Conservation (phyloP, 2,888 invertebrate species). For the Diarsia rubi region DNA sequence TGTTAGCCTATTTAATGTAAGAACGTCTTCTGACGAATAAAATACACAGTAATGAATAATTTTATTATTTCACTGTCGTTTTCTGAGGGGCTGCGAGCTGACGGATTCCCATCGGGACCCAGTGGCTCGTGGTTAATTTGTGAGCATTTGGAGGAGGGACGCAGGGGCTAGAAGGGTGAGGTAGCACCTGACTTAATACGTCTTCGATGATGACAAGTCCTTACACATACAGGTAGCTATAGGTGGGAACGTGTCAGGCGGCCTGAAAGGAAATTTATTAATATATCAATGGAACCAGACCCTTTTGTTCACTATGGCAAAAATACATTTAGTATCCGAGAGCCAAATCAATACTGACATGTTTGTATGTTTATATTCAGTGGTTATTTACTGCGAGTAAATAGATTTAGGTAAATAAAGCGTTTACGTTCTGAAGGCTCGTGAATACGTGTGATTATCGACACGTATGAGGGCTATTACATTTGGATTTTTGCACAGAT, state of each 20-base stretch:
- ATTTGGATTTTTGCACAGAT: not conserved
- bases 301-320: conserved; percentile 46
- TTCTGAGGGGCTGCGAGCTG: conserved; percentile 45
- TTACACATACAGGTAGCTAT: conserved; percentile 30
- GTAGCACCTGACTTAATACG: conserved; percentile 61
- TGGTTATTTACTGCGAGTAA: conserved; percentile 37
- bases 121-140: conserved; percentile 68
- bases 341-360: conserved; percentile 46
- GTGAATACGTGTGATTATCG: conserved; percentile 40
- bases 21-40: conserved; percentile 36
- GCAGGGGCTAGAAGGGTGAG: not conserved
- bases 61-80: conserved; percentile 59
- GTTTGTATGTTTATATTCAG: conserved; percentile 38
- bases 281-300: conserved; percentile 50
- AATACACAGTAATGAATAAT: conserved; percentile 58
- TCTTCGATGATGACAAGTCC: conserved; percentile 56
- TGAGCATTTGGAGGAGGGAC: conserved; percentile 43
- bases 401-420: conserved; percentile 38
- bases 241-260: conserved; percentile 23
- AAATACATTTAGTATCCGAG: conserved; percentile 23
- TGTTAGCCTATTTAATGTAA: conserved; percentile 42
- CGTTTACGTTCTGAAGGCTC: conserved; percentile 6
- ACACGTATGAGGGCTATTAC: conserved; percentile 5
- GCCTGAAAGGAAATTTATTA: conserved; percentile 50
- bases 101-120: conserved; percentile 64